Percentiles rank a stretch among this genome's conserved stretches.
Conservation (phyloP, 2,113 vertebrate species). For the Mastomys natalensis region DNA sequence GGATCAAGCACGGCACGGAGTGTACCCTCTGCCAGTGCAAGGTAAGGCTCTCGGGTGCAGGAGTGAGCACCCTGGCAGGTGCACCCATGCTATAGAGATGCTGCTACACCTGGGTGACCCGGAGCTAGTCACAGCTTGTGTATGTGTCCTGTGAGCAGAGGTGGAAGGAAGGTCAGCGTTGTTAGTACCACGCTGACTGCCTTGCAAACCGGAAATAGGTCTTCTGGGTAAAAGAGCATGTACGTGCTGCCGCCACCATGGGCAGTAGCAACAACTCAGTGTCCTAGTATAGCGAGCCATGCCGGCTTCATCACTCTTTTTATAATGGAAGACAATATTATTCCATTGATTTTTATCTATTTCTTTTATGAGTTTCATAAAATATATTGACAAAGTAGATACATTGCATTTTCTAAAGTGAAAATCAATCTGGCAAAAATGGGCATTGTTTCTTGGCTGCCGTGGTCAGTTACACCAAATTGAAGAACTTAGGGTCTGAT, state of each 20-base stretch:
- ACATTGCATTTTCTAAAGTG: conserved; percentile 69
- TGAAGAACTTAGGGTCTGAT: conserved; percentile 57
- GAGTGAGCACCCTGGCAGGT: not conserved
- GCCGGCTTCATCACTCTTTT: conserved; percentile 36
- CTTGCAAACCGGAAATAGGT: not conserved
- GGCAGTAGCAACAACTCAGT: not conserved
- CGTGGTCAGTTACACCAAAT: conserved; percentile 52
- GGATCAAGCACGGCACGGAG: conserved; percentile 98
- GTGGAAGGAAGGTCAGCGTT: not conserved
- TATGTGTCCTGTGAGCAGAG: not conserved
- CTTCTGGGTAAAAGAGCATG: not conserved
- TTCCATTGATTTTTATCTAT: conserved; percentile 73
- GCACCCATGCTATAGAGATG: not conserved
- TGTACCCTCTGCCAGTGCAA: conserved; percentile 98
- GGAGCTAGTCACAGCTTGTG: not conserved
- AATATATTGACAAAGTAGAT: conserved; percentile 49
- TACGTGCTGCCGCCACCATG: not conserved
- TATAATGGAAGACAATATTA: conserved; percentile 40
- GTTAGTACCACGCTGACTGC: not conserved
- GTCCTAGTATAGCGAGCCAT: not conserved
- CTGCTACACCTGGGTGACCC: not conserved
- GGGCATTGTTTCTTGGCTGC: conserved; percentile 57
- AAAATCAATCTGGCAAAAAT: conserved; percentile 70
- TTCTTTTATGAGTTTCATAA: conserved; percentile 61
- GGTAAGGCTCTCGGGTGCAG: conserved; percentile 79